phyloP scores from a whole-genome alignment of 2,113 vertebrate species.

The Ranitomeya variabilis region DNA sequence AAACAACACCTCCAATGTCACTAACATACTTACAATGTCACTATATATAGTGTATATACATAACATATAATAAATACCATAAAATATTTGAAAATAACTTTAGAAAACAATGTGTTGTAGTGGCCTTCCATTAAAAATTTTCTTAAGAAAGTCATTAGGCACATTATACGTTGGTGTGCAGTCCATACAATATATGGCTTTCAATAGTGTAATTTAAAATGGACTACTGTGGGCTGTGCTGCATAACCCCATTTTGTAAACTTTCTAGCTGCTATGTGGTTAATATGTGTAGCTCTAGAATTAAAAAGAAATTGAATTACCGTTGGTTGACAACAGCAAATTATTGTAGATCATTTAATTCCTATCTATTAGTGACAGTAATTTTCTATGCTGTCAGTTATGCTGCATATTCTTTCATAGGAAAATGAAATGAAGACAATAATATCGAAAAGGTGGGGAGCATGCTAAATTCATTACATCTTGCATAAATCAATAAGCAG shows the following conservation, averaged over 20 bases:
- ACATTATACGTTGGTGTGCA: background rate
- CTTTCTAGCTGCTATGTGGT: slow-evolving; percentile 34
- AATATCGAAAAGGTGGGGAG: slow-evolving; percentile 30
- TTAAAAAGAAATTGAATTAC: slow-evolving; percentile 44
- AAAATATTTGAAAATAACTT: background rate
- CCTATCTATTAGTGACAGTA: slow-evolving; percentile 53
- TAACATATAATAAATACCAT: too few species aligned
- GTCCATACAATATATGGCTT: background rate
- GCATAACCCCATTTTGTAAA: background rate
- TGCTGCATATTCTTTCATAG: slow-evolving; percentile 39
- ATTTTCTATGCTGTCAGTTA: slow-evolving; percentile 46
- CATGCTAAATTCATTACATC: slow-evolving; percentile 29
- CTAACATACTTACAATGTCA: too few species aligned
- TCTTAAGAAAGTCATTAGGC: background rate
- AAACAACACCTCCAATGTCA: too few species aligned
- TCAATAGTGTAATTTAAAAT: background rate
- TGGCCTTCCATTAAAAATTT: background rate
- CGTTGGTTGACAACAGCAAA: slow-evolving; percentile 51
- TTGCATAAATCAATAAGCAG: slow-evolving; percentile 19
- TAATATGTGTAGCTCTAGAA: slow-evolving; percentile 17
- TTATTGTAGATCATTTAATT: slow-evolving; percentile 53
- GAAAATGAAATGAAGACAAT: slow-evolving; percentile 48
- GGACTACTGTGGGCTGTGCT: background rate
- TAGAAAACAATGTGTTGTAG: background rate
- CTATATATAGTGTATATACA: too few species aligned